phyloP scores from a whole-genome alignment of 2,888 invertebrate species.

The Megalurothrips usitatus region DNA sequence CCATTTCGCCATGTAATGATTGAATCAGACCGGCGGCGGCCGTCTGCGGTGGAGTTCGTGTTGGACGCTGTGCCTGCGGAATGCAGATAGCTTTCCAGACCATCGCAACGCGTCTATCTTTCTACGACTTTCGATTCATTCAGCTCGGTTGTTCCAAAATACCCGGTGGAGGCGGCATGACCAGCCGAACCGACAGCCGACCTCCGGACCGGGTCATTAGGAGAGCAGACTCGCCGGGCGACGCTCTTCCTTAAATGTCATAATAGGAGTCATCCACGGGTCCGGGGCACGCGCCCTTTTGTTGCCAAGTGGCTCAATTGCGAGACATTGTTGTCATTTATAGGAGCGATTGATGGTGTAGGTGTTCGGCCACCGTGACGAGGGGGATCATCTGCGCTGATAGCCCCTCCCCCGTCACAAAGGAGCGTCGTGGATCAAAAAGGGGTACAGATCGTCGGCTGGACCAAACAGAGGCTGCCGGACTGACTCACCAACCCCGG shows the following conservation, averaged over 20 bases:
- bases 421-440: neutral
- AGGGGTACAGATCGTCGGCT: neutral
- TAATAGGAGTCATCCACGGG: neutral
- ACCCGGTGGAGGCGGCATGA: no score
- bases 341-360: slow-evolving; percentile 14
- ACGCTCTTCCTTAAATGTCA: neutral
- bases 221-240: neutral
- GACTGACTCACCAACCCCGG: no score
- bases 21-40: neutral
- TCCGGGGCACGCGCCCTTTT: neutral
- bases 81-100: no score
- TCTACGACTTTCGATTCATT: no score
- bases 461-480: no score
- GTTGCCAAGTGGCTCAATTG: neutral
- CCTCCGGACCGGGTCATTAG: neutral
- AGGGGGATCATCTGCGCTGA: no score
- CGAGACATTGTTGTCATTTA: slow-evolving; percentile 13
- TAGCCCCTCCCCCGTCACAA: neutral
- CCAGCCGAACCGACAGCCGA: no score
- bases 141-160: no score
- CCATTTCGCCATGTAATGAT: neutral
- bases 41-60: no score
- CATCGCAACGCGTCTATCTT: no score
- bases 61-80: no score
- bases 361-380: slow-evolving; percentile 7